Percentiles rank a stretch among this genome's conserved stretches.
Evolutionary conservation across 2,888 invertebrate species (phyloP).

Genomic region (Augiades crinisus): DNA sequence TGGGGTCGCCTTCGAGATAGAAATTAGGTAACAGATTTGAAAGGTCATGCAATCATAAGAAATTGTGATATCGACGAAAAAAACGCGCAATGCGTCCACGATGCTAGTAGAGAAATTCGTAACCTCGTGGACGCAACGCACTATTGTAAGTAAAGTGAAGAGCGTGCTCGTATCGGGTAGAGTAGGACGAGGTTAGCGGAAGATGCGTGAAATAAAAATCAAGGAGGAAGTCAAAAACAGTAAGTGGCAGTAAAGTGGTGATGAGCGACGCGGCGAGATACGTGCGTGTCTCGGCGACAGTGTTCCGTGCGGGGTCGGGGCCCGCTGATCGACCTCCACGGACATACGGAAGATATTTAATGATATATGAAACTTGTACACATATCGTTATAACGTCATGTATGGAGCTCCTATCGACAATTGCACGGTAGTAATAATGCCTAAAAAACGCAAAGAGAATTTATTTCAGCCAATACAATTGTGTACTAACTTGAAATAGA

Average conservation of each 20-base stretch:
- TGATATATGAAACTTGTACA: conserved; percentile 23
- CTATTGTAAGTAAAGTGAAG: conserved; percentile 41
- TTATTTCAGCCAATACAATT: background rate
- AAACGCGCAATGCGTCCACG: conserved; percentile 37
- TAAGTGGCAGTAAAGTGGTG: conserved; percentile 76
- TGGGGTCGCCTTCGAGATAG: conserved; percentile 42
- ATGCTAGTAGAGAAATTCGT: background rate
- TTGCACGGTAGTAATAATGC: background rate
- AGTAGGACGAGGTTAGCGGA: conserved; percentile 66
- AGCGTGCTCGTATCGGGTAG: conserved; percentile 67
- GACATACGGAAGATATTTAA: conserved; percentile 29
- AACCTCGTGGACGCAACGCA: conserved; percentile 16
- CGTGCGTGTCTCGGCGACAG: conserved; percentile 65
- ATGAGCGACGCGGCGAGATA: conserved; percentile 69
- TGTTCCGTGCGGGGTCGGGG: conserved; percentile 78
- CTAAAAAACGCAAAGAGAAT: background rate
- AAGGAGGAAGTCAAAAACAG: conserved; percentile 70
- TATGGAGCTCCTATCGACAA: conserved; percentile 15
- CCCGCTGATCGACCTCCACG: conserved; percentile 36
- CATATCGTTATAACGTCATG: conserved; percentile 17
- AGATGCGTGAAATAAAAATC: conserved; percentile 71
- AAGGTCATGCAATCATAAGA: conserved; percentile 43
- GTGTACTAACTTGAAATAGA: too few species aligned
- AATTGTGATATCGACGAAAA: conserved; percentile 37
- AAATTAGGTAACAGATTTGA: conserved; percentile 38